Evolutionary conservation across 2,888 invertebrate species (phyloP), one percentile per base, ranked within the genome.

Genomic region (Xanthia icteritia): DNA sequence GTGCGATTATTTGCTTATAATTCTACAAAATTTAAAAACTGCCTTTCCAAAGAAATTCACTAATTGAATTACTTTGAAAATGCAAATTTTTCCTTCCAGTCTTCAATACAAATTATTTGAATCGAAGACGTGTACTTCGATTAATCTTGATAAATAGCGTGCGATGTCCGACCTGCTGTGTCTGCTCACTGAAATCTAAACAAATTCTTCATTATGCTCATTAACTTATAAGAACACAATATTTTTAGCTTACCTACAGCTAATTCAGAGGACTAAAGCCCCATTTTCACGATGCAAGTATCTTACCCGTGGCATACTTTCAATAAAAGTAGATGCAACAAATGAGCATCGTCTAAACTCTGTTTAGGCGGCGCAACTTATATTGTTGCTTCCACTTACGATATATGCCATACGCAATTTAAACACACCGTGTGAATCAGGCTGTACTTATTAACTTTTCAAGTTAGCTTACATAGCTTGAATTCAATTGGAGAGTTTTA

Each of bases 141-240:
- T 39, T 20, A 39, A 39, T n/a, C n/a, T 2, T 39, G n/a, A 39
- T n/a, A 54, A n/a, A 39, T 54, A n/a, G 36, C 5, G 51, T n/a
- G 54, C 9, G 17, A n/a, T n/a, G 17, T 68, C n/a, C 42, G 9
- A 39, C 39, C n/a, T 2, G n/a, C 2, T 36, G n/a, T n/a, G 0
- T 64, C 42, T 17, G 36, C 17, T n/a, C 54, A 36, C 68, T 68
- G 68, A 54, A 68, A 68, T 11, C 11, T 36, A 67, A 67, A 27
- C 5, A 31, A 48, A 4, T 51, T 20, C 20, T 51, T 51, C 51
- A 51, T 20, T 51, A 20, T 20, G 51, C 20, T 51, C 20, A 56
- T 27, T 27, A 20, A 20, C 17, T n/a, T 39, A 45, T 6, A 20
- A 65, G 20, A 64, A 64, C 15, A 64, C 9, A 42, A n/a, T 42